Evolutionary conservation across 2,888 invertebrate genomes (phyloP).

Genomic region (Eledona agricola): DNA sequence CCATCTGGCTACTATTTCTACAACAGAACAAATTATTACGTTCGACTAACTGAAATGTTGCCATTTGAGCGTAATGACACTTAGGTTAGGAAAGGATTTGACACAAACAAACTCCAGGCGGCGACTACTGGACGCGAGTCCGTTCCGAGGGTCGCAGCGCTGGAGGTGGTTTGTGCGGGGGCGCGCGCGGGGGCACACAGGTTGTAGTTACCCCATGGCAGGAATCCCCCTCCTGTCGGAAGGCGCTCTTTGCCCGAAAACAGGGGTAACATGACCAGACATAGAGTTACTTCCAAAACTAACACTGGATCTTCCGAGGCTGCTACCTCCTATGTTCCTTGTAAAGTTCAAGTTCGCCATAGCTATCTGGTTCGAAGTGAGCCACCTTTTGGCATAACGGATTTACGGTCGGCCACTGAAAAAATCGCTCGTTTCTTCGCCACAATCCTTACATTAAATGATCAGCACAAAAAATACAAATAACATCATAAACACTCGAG

Average conservation of each 20-base stretch:
- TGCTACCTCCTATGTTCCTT: slow-evolving; percentile 85
- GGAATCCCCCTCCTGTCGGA: slow-evolving; percentile 75
- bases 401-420: slow-evolving; percentile 12
- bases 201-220: slow-evolving; percentile 61
- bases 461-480: slow-evolving; percentile 55
- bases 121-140: background rate
- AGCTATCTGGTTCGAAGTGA: slow-evolving; percentile 66
- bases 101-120: slow-evolving; percentile 24
- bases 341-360: slow-evolving; percentile 95
- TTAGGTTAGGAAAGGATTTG: slow-evolving; percentile 27
- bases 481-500: slow-evolving; percentile 51
- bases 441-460: slow-evolving; percentile 46
- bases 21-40: slow-evolving; percentile 45
- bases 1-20: slow-evolving; percentile 69
- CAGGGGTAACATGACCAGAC: slow-evolving; percentile 80
- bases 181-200: background rate
- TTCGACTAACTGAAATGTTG: slow-evolving; percentile 19
- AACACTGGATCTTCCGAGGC: slow-evolving; percentile 72
- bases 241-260: slow-evolving; percentile 84
- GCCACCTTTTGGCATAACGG: slow-evolving; percentile 60
- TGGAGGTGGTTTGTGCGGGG: slow-evolving; percentile 5
- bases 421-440: slow-evolving; percentile 38
- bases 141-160: background rate
- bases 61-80: slow-evolving; percentile 29
- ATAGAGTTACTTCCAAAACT: slow-evolving; percentile 74